Conservation (phyloP, 2,888 invertebrate genomes). For the Platycnemis pennipes region DNA sequence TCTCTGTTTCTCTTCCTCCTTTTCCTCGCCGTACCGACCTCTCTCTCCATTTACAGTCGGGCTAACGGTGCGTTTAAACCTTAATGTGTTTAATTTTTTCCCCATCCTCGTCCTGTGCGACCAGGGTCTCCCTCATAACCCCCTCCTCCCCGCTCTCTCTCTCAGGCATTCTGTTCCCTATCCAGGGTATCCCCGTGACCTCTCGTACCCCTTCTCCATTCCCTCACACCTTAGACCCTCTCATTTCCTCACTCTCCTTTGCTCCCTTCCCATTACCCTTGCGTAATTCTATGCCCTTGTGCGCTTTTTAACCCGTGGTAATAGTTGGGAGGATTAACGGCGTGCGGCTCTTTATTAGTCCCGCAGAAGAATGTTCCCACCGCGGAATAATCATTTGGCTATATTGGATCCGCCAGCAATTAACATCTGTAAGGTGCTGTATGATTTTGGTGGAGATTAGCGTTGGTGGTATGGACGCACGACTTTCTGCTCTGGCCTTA, state of each 20-base stretch:
- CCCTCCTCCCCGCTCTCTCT: neutral
- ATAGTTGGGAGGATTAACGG: neutral
- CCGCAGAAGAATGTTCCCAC: too few relatives aligned
- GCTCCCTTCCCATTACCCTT: neutral
- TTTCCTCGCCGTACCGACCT: neutral
- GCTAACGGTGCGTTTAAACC: conserved; percentile 56
- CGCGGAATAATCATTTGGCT: too few relatives aligned
- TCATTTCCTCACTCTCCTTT: neutral
- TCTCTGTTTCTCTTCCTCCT: neutral
- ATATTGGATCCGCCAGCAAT: too few relatives aligned
- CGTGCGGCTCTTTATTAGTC: too few relatives aligned
- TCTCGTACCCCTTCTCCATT: neutral
- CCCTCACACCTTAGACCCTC: neutral
- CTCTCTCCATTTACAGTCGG: neutral
- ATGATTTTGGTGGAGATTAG: too few relatives aligned
- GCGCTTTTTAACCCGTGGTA: neutral
- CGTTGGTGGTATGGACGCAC: too few relatives aligned
- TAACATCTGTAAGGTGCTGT: too few relatives aligned
- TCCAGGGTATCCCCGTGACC: neutral
- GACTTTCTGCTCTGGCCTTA: too few relatives aligned
- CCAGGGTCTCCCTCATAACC: neutral
- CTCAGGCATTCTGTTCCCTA: conserved; percentile 4
- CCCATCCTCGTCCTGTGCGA: neutral
- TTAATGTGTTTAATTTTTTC: conserved; percentile 48
- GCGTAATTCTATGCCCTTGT: neutral